A percentile compares a stretch with the other conserved stretches of the same genome.
Evolutionary conservation across 2,888 invertebrate genomes (phyloP).

Genomic region (Drosophila meridionalis): DNA sequence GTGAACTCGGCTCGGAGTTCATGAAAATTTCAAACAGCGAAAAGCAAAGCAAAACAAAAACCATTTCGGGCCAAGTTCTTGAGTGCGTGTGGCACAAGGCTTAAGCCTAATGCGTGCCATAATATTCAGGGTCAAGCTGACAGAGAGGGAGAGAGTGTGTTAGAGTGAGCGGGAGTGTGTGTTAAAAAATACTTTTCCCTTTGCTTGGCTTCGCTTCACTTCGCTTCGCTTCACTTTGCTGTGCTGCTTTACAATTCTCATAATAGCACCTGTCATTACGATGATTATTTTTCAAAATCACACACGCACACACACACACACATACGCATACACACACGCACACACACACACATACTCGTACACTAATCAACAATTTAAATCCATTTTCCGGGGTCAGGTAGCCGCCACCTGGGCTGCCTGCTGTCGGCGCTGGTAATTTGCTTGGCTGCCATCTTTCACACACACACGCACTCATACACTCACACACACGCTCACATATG

Average conservation of each 20-base stretch:
- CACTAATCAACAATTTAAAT: conserved; percentile 81
- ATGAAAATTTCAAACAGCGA: conserved; percentile 65
- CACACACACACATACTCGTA: conserved; percentile 1
- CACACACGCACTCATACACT: conserved; percentile 12
- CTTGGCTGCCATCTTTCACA: conserved; percentile 43
- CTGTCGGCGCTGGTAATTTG: conserved; percentile 52
- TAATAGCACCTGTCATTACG: conserved; percentile 77
- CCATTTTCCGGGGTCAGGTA: conserved; percentile 67
- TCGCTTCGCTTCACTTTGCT: conserved; percentile 13
- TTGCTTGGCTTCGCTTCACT: conserved; percentile 49
- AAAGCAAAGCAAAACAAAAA: conserved; percentile 40
- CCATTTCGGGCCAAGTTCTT: conserved; percentile 43
- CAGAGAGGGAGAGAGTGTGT: background rate
- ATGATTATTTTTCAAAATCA: conserved; percentile 79
- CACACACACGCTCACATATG: conserved; percentile 22
- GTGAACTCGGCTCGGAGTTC: conserved; percentile 51
- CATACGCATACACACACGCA: background rate
- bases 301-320: conserved; percentile 25
- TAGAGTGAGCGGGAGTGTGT: conserved; percentile 24
- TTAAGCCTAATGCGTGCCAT: conserved; percentile 72
- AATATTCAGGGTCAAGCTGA: conserved; percentile 57
- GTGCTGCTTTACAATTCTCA: conserved; percentile 61
- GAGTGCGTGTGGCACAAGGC: conserved; percentile 66
- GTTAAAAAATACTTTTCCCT: conserved; percentile 62
- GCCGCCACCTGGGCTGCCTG: conserved; percentile 17